These are phyloP conservation scores for Atta colombica DNA, from an alignment of 1,140 invertebrate species.

Conservation along the genomic window DNA sequence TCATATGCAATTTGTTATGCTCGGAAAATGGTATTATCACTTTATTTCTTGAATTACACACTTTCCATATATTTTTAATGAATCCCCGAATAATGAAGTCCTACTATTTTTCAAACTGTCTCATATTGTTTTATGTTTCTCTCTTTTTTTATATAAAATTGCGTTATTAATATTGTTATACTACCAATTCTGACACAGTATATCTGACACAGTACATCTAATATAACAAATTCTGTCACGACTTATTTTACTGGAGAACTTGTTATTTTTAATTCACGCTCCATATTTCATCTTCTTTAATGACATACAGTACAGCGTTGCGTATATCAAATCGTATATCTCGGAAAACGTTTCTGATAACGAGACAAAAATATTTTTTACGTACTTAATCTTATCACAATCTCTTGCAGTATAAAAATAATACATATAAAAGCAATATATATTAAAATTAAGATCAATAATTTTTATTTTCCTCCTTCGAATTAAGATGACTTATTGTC, in stretches of 20 bases:
- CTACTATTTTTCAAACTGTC: background rate
- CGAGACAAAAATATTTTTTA: background rate
- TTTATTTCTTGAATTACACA: slow-evolving; percentile 31
- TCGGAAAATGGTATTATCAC: background rate
- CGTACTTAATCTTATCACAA: too few relatives aligned
- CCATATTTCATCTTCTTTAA: background rate
- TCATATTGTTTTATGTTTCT: background rate
- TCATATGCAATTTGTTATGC: slow-evolving; percentile 9
- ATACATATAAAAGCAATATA: too few relatives aligned
- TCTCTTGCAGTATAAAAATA: too few relatives aligned
- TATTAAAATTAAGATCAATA: too few relatives aligned
- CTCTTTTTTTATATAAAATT: slow-evolving; percentile 1
- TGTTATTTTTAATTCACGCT: slow-evolving; percentile 30
- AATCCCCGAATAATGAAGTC: slow-evolving; percentile 13
- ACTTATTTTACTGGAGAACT: slow-evolving; percentile 5
- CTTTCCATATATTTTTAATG: background rate
- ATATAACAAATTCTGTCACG: background rate
- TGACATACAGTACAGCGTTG: too few relatives aligned
- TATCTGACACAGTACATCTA: background rate
- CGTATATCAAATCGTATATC: background rate
- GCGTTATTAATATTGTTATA: background rate
- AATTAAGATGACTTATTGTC: too few relatives aligned
- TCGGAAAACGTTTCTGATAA: background rate
- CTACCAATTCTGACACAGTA: background rate
- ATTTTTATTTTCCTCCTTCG: too few relatives aligned